Evolutionary conservation across 2,797 vertebrate species (phyloP).

Genomic region (Dermochelys coriacea): DNA sequence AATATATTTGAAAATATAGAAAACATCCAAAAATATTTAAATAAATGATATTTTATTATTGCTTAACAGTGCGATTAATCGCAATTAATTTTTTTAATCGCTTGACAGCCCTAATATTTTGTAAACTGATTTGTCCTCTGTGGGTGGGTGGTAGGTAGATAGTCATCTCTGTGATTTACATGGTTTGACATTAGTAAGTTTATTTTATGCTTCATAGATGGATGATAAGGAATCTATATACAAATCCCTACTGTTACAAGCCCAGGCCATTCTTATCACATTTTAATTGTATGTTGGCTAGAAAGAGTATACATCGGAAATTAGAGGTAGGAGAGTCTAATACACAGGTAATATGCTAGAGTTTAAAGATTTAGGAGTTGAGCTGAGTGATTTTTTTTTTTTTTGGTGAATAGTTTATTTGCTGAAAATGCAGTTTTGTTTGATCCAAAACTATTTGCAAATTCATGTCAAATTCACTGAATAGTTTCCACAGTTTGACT

Average conservation of each 20-base stretch:
- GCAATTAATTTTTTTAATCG: no score
- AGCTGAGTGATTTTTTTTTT: not conserved
- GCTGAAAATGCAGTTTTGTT: no score
- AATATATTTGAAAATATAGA: no score
- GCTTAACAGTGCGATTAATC: no score
- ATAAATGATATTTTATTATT: no score
- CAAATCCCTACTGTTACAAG: constrained; percentile 33
- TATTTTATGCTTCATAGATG: constrained; percentile 2
- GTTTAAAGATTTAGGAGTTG: constrained; percentile 25
- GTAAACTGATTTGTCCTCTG: constrained; percentile 1
- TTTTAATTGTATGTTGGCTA: not conserved
- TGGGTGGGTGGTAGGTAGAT: not conserved
- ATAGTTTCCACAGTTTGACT: no score
- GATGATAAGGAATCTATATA: constrained; percentile 1
- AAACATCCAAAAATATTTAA: no score
- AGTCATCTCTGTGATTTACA: constrained; percentile 16
- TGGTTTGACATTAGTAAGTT: not conserved
- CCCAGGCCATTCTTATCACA: not conserved
- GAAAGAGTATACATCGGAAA: not conserved
- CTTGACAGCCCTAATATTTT: not conserved
- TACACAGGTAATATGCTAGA: constrained; percentile 34
- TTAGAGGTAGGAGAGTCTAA: not conserved
- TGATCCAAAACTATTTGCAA: no score
- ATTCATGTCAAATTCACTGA: no score
- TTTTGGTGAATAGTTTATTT: no score